These are phyloP conservation scores for Rousettus madagascariensis DNA, from an alignment of 2,797 vertebrate species.

Conservation along the genomic window DNA sequence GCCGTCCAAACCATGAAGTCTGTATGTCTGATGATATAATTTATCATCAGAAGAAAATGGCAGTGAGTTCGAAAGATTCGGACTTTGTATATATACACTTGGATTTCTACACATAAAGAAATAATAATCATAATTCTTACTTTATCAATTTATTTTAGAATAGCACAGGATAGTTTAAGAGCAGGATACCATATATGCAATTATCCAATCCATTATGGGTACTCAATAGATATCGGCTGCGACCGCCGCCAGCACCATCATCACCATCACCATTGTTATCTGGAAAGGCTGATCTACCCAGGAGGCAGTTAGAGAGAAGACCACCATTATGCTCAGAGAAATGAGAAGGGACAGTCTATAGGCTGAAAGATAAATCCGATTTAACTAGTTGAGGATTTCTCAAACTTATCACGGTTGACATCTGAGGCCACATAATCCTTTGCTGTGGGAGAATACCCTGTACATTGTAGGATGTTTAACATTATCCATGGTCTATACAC, in stretches of 20 bases:
- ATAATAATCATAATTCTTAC: not conserved
- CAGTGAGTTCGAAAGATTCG: not conserved
- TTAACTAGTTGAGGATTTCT: not conserved
- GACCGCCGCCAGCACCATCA: not conserved
- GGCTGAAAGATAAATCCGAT: constrained; percentile 4
- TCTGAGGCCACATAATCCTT: not conserved
- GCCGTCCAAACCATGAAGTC: not conserved
- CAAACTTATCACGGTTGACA: not conserved
- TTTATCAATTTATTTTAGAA: constrained; percentile 13
- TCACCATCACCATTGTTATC: not conserved
- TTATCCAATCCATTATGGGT: not conserved
- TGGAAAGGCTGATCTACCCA: not conserved
- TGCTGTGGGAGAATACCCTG: not conserved
- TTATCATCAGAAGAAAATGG: constrained; percentile 31
- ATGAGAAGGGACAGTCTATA: not conserved
- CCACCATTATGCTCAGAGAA: not conserved
- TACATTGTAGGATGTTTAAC: not conserved
- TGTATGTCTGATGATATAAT: not conserved
- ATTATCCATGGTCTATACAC: not conserved
- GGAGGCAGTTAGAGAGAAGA: not conserved
- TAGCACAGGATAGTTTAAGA: not conserved
- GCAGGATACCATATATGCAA: not conserved
- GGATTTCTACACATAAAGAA: constrained; percentile 21
- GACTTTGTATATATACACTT: not conserved
- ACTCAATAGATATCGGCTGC: not conserved